These are phyloP conservation scores for Leucophora obtusa DNA, from an alignment of 2,888 invertebrate species.

Conservation along the genomic window DNA sequence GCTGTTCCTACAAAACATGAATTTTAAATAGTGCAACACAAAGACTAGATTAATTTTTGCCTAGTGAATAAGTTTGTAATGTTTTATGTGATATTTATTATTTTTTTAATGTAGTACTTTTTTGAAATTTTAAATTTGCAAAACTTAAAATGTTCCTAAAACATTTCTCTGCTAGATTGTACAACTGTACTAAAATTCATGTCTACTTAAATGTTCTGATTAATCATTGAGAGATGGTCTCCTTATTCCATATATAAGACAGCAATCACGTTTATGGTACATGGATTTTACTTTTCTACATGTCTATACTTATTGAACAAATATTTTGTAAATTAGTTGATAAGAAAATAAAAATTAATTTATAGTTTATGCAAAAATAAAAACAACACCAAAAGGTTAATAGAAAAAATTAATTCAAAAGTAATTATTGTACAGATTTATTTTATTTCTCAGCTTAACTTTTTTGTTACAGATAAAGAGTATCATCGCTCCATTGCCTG, in stretches of 20 bases:
- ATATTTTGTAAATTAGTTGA: conserved; percentile 10
- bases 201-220: too few species aligned
- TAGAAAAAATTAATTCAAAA: too few species aligned
- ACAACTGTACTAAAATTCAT: not conserved
- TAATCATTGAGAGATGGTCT: too few species aligned
- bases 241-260: too few species aligned
- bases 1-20: conserved; percentile 9
- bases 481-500: too few species aligned
- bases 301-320: conserved; percentile 24
- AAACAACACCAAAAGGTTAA: not conserved
- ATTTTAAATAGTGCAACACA: not conserved
- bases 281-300: conserved; percentile 36
- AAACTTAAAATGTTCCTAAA: too few species aligned
- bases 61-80: not conserved
- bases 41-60: not conserved
- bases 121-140: too few species aligned
- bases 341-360: not conserved
- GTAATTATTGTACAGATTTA: too few species aligned
- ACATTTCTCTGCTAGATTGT: not conserved
- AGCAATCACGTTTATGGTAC: conserved; percentile 36
- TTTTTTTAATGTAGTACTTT: not conserved
- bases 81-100: conserved; percentile 21
- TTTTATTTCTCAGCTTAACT: too few species aligned
- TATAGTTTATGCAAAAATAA: not conserved
- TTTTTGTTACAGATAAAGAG: too few species aligned